Evolutionary conservation across 2,888 invertebrate genomes (phyloP).

Genomic region (Trachelus stipa): DNA sequence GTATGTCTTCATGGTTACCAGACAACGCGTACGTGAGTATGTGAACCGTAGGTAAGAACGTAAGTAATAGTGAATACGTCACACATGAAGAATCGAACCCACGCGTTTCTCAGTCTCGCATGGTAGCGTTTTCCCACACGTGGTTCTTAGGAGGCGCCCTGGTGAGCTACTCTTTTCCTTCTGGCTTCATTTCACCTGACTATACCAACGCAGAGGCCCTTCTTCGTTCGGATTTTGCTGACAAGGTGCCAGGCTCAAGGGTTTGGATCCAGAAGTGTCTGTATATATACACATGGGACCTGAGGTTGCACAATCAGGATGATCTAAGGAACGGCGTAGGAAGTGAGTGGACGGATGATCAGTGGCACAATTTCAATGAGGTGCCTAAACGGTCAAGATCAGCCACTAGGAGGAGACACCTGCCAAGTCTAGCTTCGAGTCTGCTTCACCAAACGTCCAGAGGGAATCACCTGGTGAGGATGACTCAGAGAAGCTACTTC

Average conservation of each 20-base stretch:
- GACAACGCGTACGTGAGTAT: background rate
- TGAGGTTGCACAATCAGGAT: background rate
- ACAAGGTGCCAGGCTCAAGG: background rate
- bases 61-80: background rate
- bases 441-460: background rate
- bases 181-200: conserved; percentile 35
- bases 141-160: conserved; percentile 40
- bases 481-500: background rate
- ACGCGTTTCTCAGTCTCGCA: conserved; percentile 61
- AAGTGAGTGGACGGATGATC: background rate
- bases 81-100: conserved; percentile 23
- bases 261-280: background rate
- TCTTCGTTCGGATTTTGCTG: no score
- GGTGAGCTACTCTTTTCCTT: conserved; percentile 36
- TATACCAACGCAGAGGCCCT: conserved; percentile 19
- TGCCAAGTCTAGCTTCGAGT: background rate
- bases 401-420: background rate
- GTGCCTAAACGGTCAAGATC: background rate
- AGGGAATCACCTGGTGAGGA: conserved; percentile 1
- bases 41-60: background rate
- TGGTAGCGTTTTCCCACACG: conserved; percentile 59
- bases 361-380: background rate
- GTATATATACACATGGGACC: background rate
- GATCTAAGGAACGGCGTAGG: background rate
- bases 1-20: background rate